Evolutionary conservation across 2,888 invertebrate genomes (phyloP).

Genomic region (Chaetogeoica ovagalla): DNA sequence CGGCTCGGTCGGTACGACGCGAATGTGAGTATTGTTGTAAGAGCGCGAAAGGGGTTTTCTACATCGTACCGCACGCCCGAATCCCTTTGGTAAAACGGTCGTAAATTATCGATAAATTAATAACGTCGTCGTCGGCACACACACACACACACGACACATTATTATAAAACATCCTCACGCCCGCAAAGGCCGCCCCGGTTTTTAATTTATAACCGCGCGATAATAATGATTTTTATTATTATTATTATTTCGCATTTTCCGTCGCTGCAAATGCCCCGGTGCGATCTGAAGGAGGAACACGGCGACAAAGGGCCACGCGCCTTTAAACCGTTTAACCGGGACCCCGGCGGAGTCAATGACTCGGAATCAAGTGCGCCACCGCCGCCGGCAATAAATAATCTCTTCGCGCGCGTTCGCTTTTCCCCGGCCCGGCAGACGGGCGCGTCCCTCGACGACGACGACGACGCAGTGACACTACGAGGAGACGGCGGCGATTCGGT

Average conservation of each 20-base stretch:
- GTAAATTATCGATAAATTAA: conserved; percentile 52
- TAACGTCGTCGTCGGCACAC: conserved; percentile 1
- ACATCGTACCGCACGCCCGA: neutral
- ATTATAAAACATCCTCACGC: conserved; percentile 8
- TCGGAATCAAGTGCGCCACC: conserved; percentile 49
- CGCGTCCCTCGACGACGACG: neutral
- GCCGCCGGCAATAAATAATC: conserved; percentile 41
- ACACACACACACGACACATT: too few relatives aligned
- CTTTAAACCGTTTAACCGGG: conserved; percentile 50
- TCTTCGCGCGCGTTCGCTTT: conserved; percentile 20
- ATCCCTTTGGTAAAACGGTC: neutral
- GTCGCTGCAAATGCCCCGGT: neutral
- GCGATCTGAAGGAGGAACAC: neutral
- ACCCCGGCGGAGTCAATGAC: conserved; percentile 52
- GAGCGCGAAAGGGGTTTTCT: too few relatives aligned
- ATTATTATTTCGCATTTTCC: conserved; percentile 6
- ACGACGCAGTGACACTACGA: too few relatives aligned
- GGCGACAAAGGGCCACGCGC: conserved; percentile 50
- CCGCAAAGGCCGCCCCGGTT: conserved; percentile 6
- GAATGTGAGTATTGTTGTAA: too few relatives aligned
- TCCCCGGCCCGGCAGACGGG: neutral
- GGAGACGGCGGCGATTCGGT: too few relatives aligned
- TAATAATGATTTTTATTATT: neutral
- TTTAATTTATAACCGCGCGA: conserved; percentile 50
- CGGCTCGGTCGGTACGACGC: too few relatives aligned